A percentile compares a stretch with the other conserved stretches of the same genome.
Conservation (phyloP, 2,888 invertebrate genomes). For the Sminthurides aquaticus region DNA sequence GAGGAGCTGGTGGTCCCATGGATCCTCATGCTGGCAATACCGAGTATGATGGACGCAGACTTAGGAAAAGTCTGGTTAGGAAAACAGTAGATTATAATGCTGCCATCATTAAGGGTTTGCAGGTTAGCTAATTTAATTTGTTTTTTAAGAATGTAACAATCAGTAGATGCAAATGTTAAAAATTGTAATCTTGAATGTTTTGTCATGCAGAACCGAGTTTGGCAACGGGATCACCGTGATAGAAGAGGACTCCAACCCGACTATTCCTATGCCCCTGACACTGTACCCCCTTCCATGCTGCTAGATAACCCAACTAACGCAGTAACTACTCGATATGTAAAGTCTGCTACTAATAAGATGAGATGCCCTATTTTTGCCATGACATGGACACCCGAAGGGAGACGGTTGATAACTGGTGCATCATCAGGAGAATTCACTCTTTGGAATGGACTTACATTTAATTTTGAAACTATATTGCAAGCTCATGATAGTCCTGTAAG, state of each 20-base stretch:
- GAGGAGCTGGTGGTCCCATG: constrained; percentile 11
- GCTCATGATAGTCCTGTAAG: constrained; percentile 99
- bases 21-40: constrained; percentile 37
- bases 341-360: constrained; percentile 99
- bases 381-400: constrained; percentile 98
- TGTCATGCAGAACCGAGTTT: constrained; percentile 69
- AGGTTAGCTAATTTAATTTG: constrained; percentile 53
- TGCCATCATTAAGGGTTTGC: constrained; percentile 81
- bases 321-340: constrained; percentile 76
- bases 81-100: constrained; percentile 98
- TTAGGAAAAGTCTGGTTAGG: constrained; percentile 91
- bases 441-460: constrained; percentile 99
- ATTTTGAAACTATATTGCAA: constrained; percentile 99
- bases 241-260: constrained; percentile 86
- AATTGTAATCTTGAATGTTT: constrained; percentile 1
- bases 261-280: constrained; percentile 84
- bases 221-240: constrained; percentile 90
- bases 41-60: constrained; percentile 91
- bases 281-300: constrained; percentile 89
- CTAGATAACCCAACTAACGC: constrained; percentile 94
- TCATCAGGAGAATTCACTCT: constrained; percentile 98
- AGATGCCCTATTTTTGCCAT: constrained; percentile 98
- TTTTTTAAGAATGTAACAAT: not conserved
- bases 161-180: not conserved
- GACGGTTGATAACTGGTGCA: constrained; percentile 93